Evolutionary conservation across 2,797 vertebrate genomes (phyloP).

Genomic region (Jordanella pulchra): DNA sequence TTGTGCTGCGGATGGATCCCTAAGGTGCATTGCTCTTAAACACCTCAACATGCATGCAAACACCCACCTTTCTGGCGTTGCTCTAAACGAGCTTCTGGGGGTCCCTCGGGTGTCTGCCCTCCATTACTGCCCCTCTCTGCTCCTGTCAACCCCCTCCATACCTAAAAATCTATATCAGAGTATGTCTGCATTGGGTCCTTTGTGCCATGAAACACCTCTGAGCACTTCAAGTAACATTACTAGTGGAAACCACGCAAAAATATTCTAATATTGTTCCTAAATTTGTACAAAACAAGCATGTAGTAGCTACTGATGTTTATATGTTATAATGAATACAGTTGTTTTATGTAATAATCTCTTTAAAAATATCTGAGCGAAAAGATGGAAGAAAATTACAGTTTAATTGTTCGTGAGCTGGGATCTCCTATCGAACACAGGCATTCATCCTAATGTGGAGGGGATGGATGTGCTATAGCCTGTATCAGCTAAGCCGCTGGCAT

Average conservation of each 20-base stretch:
- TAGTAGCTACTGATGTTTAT: too few species aligned
- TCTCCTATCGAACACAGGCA: not conserved
- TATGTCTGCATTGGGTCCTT: constrained; percentile 41
- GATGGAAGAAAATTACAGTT: not conserved
- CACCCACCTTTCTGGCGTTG: constrained; percentile 38
- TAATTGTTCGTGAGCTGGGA: not conserved
- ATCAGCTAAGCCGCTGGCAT: not conserved
- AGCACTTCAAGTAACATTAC: not conserved
- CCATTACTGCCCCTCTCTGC: constrained; percentile 76
- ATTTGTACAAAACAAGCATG: too few species aligned
- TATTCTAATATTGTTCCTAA: not conserved
- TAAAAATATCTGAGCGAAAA: too few species aligned
- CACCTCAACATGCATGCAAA: constrained; percentile 24
- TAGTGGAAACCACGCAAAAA: not conserved
- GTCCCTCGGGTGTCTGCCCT: constrained; percentile 21
- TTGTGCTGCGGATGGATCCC: constrained; percentile 51
- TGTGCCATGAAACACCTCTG: constrained; percentile 16
- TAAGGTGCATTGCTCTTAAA: constrained; percentile 48
- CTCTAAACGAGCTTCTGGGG: constrained; percentile 8
- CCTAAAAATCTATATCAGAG: constrained; percentile 23
- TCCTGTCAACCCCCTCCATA: constrained; percentile 68
- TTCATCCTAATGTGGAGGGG: not conserved
- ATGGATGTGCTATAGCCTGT: not conserved
- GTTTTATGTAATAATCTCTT: too few species aligned
- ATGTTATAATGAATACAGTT: too few species aligned